Percentiles rank a stretch among this genome's conserved stretches.
phyloP scores from a whole-genome alignment of 2,113 vertebrate species.

The Psilopsiagon aurifrons region DNA sequence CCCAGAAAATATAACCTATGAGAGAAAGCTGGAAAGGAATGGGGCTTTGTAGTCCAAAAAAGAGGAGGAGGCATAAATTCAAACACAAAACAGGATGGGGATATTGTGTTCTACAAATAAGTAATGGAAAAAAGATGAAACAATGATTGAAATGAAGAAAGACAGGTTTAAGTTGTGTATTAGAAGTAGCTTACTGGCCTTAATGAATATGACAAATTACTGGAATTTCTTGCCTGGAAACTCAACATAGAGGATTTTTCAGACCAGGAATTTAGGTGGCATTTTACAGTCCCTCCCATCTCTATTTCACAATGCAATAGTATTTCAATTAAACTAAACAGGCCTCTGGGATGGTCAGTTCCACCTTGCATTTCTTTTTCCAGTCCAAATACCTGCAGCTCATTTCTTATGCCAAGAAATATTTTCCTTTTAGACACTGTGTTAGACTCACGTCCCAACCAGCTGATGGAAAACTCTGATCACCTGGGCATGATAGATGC shows the following conservation, averaged over 20 bases:
- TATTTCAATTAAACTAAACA: neutral
- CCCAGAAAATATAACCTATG: neutral
- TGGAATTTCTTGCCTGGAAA: neutral
- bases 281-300: neutral
- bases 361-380: neutral
- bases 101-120: neutral
- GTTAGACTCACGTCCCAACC: constrained; percentile 65
- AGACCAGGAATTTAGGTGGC: neutral
- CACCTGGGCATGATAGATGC: constrained; percentile 78
- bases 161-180: neutral
- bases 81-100: neutral
- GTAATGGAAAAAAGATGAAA: neutral
- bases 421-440: constrained; percentile 73
- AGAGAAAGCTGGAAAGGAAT: neutral
- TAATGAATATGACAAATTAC: neutral
- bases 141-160: neutral
- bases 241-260: neutral
- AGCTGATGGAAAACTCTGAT: constrained; percentile 69
- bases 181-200: neutral
- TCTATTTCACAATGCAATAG: neutral
- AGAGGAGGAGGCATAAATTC: neutral
- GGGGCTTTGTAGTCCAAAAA: neutral
- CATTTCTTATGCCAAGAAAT: neutral
- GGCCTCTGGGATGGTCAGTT: neutral
- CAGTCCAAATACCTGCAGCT: neutral